Evolutionary conservation across 1,140 invertebrate genomes (phyloP), one percentile per base, ranked within the genome.

Genomic region (Orchestia grillus): DNA sequence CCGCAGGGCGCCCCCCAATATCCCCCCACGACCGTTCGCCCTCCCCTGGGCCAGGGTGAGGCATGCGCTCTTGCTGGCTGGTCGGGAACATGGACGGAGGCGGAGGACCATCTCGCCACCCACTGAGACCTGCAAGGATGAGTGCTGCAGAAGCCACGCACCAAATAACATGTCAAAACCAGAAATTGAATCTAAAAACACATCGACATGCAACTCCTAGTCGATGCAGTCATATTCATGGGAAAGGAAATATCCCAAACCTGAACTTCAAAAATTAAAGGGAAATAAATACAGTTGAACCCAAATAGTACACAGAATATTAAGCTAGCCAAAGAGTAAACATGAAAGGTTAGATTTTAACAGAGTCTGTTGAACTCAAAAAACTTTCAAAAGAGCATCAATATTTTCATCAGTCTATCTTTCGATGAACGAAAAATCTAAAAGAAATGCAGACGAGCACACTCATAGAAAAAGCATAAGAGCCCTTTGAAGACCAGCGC

Each of bases 61-160:
- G 87, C 15, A 41, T 23, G 8, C 95, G 42, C 19, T 62, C 43
- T 43, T 95, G 41, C 28, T 91, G 88, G 88, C 44, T 94, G 44
- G 92, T 40, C 44, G 92, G 8, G 44, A 94, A 45, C 92, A 45
- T 45, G 40, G 43, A 47, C 16, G 43, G 92, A 40, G 43, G n/a
- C n/a, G 90, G 43, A 42, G 43, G 44, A 44, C 92, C 92, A 40
- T 44, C 92, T 40, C 43, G 92, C 92, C 92, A 94, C 44, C 92
- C 92, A 94, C 92, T 90, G 36, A 90, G 88, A 47, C 92, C 92
- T 94, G 92, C 44, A 94, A 94, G 44, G 92, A 44, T 40, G 44
- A 94, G 92, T 94, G 44, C 43, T 94, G 92, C 92, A 94, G 92
- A 94, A 94, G 92, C 92, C 92, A 94, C 92, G 44, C 92, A 90